These are phyloP conservation scores for Calyptommatus sinebrachiatus DNA, from an alignment of 2,113 vertebrate species.

Conservation along the genomic window DNA sequence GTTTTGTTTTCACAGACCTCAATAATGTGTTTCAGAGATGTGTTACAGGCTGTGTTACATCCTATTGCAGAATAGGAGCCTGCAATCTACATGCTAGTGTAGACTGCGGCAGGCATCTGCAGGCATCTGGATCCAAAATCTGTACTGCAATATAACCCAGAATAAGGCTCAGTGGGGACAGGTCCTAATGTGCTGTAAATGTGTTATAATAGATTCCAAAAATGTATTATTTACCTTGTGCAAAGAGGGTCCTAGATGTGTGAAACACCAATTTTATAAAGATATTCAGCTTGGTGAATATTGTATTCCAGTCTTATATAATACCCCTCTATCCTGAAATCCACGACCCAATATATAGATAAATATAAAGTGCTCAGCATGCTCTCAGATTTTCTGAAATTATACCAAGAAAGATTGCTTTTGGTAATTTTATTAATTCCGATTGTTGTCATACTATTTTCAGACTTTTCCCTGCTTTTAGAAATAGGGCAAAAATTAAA, in stretches of 20 bases:
- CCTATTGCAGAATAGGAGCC: too few relatives aligned
- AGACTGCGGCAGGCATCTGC: too few relatives aligned
- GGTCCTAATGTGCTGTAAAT: too few relatives aligned
- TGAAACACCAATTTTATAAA: not conserved
- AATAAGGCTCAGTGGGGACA: too few relatives aligned
- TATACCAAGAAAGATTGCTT: not conserved
- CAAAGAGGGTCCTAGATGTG: not conserved
- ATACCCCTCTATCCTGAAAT: constrained; percentile 16
- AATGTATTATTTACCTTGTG: too few relatives aligned
- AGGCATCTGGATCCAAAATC: too few relatives aligned
- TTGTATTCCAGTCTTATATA: constrained; percentile 25
- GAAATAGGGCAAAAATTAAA: constrained; percentile 1
- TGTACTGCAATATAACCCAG: too few relatives aligned
- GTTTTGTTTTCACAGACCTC: too few relatives aligned
- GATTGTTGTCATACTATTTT: not conserved
- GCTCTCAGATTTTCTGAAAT: constrained; percentile 18
- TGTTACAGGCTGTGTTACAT: too few relatives aligned
- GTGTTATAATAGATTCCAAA: too few relatives aligned
- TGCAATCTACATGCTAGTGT: too few relatives aligned
- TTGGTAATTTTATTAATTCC: not conserved
- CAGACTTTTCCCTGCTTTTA: not conserved
- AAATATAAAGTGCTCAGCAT: constrained; percentile 2
- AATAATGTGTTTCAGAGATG: too few relatives aligned
- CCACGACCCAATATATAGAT: not conserved
- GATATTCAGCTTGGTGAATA: not conserved